Percentiles rank a stretch among this genome's conserved stretches.
Evolutionary conservation across 2,888 invertebrate genomes (phyloP).

Genomic region (Nysson spinosus): DNA sequence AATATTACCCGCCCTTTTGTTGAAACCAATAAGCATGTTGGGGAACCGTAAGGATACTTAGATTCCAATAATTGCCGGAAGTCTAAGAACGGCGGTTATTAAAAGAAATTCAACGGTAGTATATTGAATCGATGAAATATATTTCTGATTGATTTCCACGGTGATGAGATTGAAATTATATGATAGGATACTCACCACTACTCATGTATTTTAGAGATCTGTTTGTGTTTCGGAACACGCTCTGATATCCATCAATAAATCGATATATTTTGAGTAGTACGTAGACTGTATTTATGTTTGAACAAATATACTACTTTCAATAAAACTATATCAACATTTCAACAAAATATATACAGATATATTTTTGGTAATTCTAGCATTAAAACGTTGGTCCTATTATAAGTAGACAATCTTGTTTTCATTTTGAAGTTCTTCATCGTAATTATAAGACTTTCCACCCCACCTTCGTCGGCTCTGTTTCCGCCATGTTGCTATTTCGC

Average conservation of each 20-base stretch:
- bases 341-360: constrained; percentile 42
- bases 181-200: constrained; percentile 23
- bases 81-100: too few species aligned
- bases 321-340: constrained; percentile 41
- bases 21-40: too few species aligned
- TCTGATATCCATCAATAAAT: constrained; percentile 36
- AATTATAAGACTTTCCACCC: constrained; percentile 2
- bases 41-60: too few species aligned
- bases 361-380: constrained; percentile 38
- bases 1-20: constrained; percentile 15
- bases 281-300: constrained; percentile 52
- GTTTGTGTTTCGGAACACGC: constrained; percentile 35
- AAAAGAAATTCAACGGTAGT: constrained; percentile 6
- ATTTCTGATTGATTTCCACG: constrained; percentile 29
- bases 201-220: constrained; percentile 34
- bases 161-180: constrained; percentile 33
- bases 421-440: constrained; percentile 1
- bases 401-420: constrained; percentile 10
- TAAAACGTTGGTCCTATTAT: constrained; percentile 20
- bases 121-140: constrained; percentile 23
- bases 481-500: constrained; percentile 4
- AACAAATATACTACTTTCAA: constrained; percentile 48
- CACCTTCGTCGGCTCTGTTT: too few species aligned
- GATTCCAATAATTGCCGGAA: too few species aligned
- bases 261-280: constrained; percentile 47